Percentiles rank a stretch among this genome's conserved stretches.
Evolutionary conservation across 2,888 invertebrate species (phyloP).

Genomic region (Aplocera efformata): DNA sequence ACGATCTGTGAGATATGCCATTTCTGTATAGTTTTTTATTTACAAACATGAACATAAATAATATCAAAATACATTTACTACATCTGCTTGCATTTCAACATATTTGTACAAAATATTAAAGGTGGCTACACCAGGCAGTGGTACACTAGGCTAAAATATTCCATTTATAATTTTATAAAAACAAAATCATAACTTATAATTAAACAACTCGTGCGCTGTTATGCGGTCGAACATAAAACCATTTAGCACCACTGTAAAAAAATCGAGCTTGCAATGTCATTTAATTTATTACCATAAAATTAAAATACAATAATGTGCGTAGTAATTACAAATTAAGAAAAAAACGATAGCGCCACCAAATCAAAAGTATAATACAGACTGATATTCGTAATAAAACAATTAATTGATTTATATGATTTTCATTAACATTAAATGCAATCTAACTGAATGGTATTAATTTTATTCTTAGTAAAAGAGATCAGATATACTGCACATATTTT

Average conservation of each 20-base stretch:
- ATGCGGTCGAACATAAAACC: constrained; percentile 52
- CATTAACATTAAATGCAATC: too few species aligned
- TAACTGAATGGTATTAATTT: too few species aligned
- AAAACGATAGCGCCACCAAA: neutral
- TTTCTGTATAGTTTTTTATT: constrained; percentile 69
- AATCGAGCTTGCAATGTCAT: constrained; percentile 16
- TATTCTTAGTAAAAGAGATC: constrained; percentile 24
- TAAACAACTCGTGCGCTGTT: too few species aligned
- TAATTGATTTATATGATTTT: constrained; percentile 1
- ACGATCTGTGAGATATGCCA: constrained; percentile 76
- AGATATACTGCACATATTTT: constrained; percentile 25
- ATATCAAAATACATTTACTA: constrained; percentile 73
- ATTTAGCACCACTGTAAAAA: constrained; percentile 46
- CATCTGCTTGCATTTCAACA: constrained; percentile 26
- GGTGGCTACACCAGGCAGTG: too few species aligned
- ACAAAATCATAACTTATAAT: neutral
- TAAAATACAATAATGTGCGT: constrained; percentile 11
- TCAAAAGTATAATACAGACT: neutral
- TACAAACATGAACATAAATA: constrained; percentile 77
- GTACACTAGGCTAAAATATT: constrained; percentile 23
- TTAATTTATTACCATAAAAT: constrained; percentile 5
- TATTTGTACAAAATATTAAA: constrained; percentile 1
- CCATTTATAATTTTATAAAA: constrained; percentile 5
- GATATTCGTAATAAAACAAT: neutral
- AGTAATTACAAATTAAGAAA: neutral